Conservation (phyloP, 2,113 vertebrate species). For the Pterocles orientalis region DNA sequence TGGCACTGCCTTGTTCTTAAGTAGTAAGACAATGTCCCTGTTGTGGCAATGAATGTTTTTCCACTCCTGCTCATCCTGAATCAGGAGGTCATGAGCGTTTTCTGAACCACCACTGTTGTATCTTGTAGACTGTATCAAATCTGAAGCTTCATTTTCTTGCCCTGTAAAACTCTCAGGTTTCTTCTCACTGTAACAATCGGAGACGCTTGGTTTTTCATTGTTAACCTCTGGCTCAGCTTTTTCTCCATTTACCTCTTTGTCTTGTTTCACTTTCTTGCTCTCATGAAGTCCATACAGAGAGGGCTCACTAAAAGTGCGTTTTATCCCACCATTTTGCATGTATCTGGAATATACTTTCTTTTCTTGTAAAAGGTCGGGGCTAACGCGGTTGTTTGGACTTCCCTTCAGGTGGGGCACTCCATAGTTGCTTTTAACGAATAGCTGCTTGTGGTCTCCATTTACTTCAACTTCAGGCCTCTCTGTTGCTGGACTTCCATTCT, state of each 20-base stretch:
- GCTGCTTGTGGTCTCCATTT: conserved; percentile 82
- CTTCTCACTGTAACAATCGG: conserved; percentile 63
- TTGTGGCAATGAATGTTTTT: conserved; percentile 80
- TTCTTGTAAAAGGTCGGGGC: conserved; percentile 75
- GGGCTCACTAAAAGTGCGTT: conserved; percentile 82
- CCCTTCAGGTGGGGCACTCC: conserved; percentile 78
- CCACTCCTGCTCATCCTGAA: conserved; percentile 76
- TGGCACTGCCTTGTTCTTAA: conserved; percentile 83
- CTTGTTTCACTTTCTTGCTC: conserved; percentile 82
- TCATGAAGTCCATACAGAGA: conserved; percentile 79
- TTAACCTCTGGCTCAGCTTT: conserved; percentile 61
- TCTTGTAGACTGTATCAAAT: conserved; percentile 70
- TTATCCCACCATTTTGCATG: conserved; percentile 89
- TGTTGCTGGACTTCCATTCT: conserved; percentile 84
- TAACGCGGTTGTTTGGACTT: conserved; percentile 75
- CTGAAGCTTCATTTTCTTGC: conserved; percentile 71
- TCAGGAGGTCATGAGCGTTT: conserved; percentile 61
- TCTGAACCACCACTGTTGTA: conserved; percentile 71
- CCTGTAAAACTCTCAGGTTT: conserved; percentile 36
- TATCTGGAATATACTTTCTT: conserved; percentile 76
- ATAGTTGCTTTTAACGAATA: conserved; percentile 74
- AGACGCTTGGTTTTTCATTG: conserved; percentile 58
- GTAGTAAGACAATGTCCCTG: conserved; percentile 82
- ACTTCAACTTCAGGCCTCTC: conserved; percentile 77
- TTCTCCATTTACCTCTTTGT: conserved; percentile 80